Percentiles rank a stretch among this genome's conserved stretches.
These are phyloP conservation scores for Zelostemma sp. DNA, from an alignment of 1,140 invertebrate species.

Conservation along the genomic window DNA sequence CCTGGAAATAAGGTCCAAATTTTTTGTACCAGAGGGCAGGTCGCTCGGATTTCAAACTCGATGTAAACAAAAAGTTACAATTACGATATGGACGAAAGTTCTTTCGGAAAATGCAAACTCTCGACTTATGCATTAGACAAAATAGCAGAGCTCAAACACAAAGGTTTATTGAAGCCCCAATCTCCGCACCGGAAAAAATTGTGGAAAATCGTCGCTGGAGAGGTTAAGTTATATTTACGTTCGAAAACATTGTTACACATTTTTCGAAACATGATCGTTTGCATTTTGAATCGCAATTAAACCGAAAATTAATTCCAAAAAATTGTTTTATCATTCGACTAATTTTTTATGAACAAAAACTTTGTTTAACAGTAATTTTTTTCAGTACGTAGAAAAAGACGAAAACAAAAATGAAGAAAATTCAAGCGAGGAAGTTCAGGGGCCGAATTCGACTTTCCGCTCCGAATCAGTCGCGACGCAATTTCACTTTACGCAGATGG, in stretches of 20 bases:
- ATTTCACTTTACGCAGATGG: neutral
- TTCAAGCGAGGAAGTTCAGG: neutral
- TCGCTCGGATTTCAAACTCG: too few species aligned
- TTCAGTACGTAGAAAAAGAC: neutral
- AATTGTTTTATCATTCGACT: conserved; percentile 1
- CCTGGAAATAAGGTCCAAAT: too few species aligned
- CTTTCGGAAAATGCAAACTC: conserved; percentile 5
- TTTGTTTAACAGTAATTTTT: conserved; percentile 9
- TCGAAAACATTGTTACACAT: neutral
- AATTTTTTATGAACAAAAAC: conserved; percentile 29
- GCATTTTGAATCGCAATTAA: neutral
- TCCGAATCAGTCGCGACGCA: neutral
- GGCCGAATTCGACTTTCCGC: neutral
- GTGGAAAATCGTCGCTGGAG: conserved; percentile 13
- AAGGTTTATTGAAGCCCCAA: too few species aligned
- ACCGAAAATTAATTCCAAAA: neutral
- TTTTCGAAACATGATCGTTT: neutral
- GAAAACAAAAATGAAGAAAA: neutral
- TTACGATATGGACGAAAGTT: conserved; percentile 3
- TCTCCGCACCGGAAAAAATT: conserved; percentile 4
- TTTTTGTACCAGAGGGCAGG: too few species aligned
- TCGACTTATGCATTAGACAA: neutral
- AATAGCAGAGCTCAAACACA: neutral
- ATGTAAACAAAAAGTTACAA: too few species aligned
- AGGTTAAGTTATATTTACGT: conserved; percentile 5